phyloP scores from a whole-genome alignment of 1,140 invertebrate genomes.

The Musca domestica region DNA sequence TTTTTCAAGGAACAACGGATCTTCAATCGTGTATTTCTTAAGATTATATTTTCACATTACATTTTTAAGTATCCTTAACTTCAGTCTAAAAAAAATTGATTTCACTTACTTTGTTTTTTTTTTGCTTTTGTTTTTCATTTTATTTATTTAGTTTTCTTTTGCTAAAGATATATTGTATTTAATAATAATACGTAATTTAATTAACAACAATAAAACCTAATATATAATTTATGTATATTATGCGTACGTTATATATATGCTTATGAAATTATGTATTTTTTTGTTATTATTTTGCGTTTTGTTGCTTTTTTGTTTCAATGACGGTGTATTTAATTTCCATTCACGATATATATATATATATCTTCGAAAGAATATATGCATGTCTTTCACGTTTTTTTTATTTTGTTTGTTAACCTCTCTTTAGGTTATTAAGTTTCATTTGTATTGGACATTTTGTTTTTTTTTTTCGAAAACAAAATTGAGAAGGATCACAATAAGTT shows the following conservation, averaged over 20 bases:
- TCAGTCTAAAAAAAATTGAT: too few relatives aligned
- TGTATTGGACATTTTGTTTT: too few relatives aligned
- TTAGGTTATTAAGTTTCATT: too few relatives aligned
- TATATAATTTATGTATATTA: neutral
- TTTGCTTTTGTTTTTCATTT: neutral
- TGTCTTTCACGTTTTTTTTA: too few relatives aligned
- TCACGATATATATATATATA: conserved; percentile 2
- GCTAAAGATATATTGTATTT: conserved; percentile 10
- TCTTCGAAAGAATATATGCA: too few relatives aligned
- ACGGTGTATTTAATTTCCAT: conserved; percentile 22
- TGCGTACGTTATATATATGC: neutral
- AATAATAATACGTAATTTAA: conserved; percentile 21
- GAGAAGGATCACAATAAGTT: too few relatives aligned
- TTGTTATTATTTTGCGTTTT: neutral
- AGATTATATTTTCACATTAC: too few relatives aligned
- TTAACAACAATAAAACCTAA: conserved; percentile 22
- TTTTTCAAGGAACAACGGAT: too few relatives aligned
- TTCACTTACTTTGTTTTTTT: conserved; percentile 1
- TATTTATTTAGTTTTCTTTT: conserved; percentile 11
- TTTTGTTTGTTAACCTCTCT: too few relatives aligned
- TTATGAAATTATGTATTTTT: conserved; percentile 4
- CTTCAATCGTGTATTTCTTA: too few relatives aligned
- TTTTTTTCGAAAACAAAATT: too few relatives aligned
- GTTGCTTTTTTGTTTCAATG: conserved; percentile 4
- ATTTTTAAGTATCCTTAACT: too few relatives aligned